phyloP scores from a whole-genome alignment of 2,888 invertebrate species.

The Diloba caeruleocephala region DNA sequence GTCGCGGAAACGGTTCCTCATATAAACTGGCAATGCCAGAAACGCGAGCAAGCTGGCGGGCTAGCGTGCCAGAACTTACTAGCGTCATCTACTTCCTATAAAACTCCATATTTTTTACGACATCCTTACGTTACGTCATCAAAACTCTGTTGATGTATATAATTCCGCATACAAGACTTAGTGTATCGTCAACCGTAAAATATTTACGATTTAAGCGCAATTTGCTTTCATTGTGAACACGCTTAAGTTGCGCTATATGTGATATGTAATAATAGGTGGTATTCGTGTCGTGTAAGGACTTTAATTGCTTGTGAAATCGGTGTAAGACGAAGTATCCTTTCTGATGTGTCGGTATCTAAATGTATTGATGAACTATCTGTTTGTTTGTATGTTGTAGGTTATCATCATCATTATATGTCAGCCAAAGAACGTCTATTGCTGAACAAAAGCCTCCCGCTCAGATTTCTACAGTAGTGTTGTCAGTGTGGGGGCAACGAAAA shows the following conservation, averaged over 20 bases:
- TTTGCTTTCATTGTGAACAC: conserved; percentile 56
- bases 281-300: conserved; percentile 18
- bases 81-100: conserved; percentile 33
- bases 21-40: conserved; percentile 24
- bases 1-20: conserved; percentile 19
- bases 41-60: conserved; percentile 3
- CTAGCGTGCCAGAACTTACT: conserved; percentile 22
- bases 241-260: conserved; percentile 25
- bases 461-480: too few species aligned
- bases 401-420: too few species aligned
- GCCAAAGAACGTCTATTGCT: too few species aligned
- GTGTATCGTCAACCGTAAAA: conserved; percentile 59
- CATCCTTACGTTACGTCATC: conserved; percentile 41
- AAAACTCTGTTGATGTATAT: conserved; percentile 37
- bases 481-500: too few species aligned
- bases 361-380: conserved; percentile 31
- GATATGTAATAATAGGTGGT: conserved; percentile 40
- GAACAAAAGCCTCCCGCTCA: too few species aligned
- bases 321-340: conserved; percentile 13
- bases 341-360: conserved; percentile 7
- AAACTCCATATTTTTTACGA: conserved; percentile 44
- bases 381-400: not conserved
- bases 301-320: conserved; percentile 35
- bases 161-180: conserved; percentile 39
- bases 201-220: conserved; percentile 63